These are phyloP conservation scores for Periplaneta americana DNA, from an alignment of 1,140 invertebrate species.

Conservation along the genomic window DNA sequence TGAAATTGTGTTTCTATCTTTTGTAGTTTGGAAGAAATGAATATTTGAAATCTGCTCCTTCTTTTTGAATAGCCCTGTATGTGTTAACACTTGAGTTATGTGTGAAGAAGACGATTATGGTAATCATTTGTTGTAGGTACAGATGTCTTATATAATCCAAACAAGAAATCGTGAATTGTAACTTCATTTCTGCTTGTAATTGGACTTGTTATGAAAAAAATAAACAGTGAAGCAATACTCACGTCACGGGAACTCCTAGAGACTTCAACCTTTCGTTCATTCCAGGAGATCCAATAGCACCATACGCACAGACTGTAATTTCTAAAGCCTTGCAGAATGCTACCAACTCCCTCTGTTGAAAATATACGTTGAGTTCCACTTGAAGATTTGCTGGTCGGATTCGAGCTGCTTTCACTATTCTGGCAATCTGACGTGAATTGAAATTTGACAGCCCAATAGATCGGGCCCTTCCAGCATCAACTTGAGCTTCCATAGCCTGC, in stretches of 20 bases:
- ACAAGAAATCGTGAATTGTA: too few relatives aligned
- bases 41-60: too few relatives aligned
- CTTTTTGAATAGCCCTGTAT: too few relatives aligned
- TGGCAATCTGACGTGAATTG: slow-evolving; percentile 59
- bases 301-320: slow-evolving; percentile 76
- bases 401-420: slow-evolving; percentile 54
- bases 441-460: slow-evolving; percentile 80
- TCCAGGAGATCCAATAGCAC: slow-evolving; percentile 71
- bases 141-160: too few relatives aligned
- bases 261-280: slow-evolving; percentile 41
- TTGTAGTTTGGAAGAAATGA: too few relatives aligned
- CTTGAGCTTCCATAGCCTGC: slow-evolving; percentile 69
- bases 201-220: too few relatives aligned
- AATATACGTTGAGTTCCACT: slow-evolving; percentile 59
- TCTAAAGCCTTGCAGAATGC: slow-evolving; percentile 64
- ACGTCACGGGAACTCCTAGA: neutral
- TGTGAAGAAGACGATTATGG: too few relatives aligned
- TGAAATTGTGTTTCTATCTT: too few relatives aligned
- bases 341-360: slow-evolving; percentile 52
- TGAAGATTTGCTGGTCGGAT: slow-evolving; percentile 67
- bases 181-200: too few relatives aligned
- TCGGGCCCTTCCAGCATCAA: slow-evolving; percentile 44
- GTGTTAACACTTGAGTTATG: too few relatives aligned
- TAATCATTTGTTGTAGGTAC: too few relatives aligned
- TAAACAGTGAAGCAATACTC: too few relatives aligned